Evolutionary conservation across 2,113 vertebrate genomes (phyloP), one percentile per base, ranked within the genome.

Genomic region (Loxodonta africana): DNA sequence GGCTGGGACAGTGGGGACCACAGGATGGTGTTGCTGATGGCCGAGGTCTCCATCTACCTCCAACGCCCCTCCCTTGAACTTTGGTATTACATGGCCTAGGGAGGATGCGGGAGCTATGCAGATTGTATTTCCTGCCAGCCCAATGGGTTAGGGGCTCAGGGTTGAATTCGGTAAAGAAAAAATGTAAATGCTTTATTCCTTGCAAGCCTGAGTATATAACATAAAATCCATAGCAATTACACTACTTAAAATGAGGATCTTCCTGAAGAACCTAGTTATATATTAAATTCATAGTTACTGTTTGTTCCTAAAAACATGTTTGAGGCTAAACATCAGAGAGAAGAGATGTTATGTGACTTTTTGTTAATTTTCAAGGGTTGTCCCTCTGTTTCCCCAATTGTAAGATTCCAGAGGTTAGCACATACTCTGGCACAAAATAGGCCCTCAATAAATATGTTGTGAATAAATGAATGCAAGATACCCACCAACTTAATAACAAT

Each of bases 201-300:
- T 83, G 33, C 23, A 67, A 83, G 25, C 26, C 5, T 94, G 48
- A 92, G 12, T 94, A 83, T 77, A 83, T 92, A 90, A 92, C 92
- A 46, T 83, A 20, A 96, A 95, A 71, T 84, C 46, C 73, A 2
- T 44, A 67, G 83, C 44, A 96, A 86, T 86, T 83, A 95, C 57
- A 78, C n/a, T 82, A 93, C 60, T 74, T 89, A 87, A 91, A 96
- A 86, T 37, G 71, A 83, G 23, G n/a, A 60, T 73, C 23, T 74
- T 74, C 51, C 37, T 83, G 46, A 67, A 88, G 57, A 74, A 78
- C 26, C 26, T 62, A 80, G 37, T 65, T 89, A 60, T 62, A 82
- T 86, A 69, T 95, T 83, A 26, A 12, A 92, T 85, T 92, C 73
- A 89, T 77, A 97, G 53, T 77, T 90, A 87, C 37, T 94, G 20